Conservation (phyloP, 53 echinoderm and acorn worm genomes). For the Holothuria scabra region DNA sequence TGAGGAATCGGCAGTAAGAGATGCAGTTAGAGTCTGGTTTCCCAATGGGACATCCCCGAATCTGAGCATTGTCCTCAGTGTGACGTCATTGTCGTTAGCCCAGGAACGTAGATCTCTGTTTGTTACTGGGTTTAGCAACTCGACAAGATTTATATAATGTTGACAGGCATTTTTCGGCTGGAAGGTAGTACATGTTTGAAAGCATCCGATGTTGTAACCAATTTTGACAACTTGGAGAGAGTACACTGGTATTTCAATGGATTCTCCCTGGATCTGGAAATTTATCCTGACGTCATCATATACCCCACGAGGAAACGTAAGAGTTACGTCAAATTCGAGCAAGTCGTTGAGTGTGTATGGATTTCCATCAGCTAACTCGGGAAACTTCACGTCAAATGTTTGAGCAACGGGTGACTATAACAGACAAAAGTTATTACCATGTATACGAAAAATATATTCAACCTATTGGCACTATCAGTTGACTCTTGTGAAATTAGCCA, state of each 20-base stretch:
- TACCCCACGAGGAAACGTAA: constrained; percentile 9
- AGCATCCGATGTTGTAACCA: constrained; percentile 45
- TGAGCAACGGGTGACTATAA: neutral
- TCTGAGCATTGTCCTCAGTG: neutral
- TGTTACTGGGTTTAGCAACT: neutral
- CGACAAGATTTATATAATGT: neutral
- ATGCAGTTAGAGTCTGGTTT: neutral
- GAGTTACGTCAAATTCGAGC: neutral
- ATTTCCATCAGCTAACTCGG: neutral
- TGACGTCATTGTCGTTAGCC: constrained; percentile 11
- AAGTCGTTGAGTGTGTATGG: constrained; percentile 13
- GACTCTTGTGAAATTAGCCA: no score
- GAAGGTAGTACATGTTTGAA: constrained; percentile 7
- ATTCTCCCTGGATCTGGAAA: neutral
- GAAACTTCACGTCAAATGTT: neutral
- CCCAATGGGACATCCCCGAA: neutral
- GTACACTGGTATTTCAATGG: neutral
- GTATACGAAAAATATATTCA: no score
- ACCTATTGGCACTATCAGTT: no score
- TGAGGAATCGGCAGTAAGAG: neutral
- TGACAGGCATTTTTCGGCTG: neutral
- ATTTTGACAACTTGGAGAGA: neutral
- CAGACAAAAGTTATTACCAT: no score
- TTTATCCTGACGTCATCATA: neutral
- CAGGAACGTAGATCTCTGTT: constrained; percentile 12